These are phyloP conservation scores for Hippocampus comes DNA, from an alignment of 2,113 vertebrate species.

Conservation along the genomic window DNA sequence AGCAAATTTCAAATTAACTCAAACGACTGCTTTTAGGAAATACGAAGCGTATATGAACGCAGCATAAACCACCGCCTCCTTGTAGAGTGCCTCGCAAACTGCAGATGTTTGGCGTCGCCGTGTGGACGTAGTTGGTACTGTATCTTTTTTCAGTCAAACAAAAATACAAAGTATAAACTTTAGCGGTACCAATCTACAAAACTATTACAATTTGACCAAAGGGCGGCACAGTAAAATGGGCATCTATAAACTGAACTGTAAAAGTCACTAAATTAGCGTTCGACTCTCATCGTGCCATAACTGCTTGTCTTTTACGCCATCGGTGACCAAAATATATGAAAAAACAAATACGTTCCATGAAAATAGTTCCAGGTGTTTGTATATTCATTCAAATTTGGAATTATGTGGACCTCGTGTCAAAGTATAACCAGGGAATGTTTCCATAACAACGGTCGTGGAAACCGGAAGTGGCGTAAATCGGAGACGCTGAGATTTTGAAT, in stretches of 20 bases:
- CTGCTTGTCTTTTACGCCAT: too few relatives aligned
- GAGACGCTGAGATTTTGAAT: constrained; percentile 60
- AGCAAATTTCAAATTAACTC: background rate
- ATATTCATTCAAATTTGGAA: background rate
- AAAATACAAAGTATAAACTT: background rate
- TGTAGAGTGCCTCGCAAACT: background rate
- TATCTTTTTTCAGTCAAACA: background rate
- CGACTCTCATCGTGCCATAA: too few relatives aligned
- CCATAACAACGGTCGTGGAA: constrained; percentile 50
- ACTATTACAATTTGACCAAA: background rate
- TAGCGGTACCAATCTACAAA: too few relatives aligned
- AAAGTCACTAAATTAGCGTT: too few relatives aligned
- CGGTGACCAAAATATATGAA: too few relatives aligned
- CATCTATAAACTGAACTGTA: too few relatives aligned
- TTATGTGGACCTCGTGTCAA: background rate
- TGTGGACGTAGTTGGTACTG: constrained; percentile 27
- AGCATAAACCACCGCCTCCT: background rate
- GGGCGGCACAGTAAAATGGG: background rate
- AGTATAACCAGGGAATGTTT: constrained; percentile 5
- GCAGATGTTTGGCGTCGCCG: constrained; percentile 31
- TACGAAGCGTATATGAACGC: background rate
- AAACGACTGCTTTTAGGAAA: background rate
- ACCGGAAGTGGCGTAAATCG: constrained; percentile 60
- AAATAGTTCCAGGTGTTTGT: too few relatives aligned
- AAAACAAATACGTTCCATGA: too few relatives aligned